Base-by-base conservation (phyloP, 2,888 invertebrate genomes). In the Drosophila demipolita region DNA sequence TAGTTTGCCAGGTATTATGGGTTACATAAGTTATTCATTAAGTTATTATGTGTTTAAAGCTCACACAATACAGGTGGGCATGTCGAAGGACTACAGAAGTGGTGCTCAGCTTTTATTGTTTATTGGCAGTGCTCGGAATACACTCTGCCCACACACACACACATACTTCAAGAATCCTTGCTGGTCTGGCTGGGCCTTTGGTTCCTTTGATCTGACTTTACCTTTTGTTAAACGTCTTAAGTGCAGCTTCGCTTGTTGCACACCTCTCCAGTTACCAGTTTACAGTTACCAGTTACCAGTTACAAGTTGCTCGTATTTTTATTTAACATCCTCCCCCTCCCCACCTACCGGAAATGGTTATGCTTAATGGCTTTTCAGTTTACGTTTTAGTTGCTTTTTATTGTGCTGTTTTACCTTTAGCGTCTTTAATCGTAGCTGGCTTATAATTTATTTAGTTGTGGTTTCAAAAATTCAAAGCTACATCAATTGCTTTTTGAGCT, bases 11-110 rank as follows among this genome's bases (percentile, higher is more conserved):
- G 80, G 76, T 64, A 80, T 75, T 80, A 78, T 76, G 76, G 72
- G 77, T 75, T 75, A 78, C 71, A 81, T 83, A 76, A 76, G 58
- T 83, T 82, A 82, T 82, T 83, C 84, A 86, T 82, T 87, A 84
- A 82, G 89, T 87, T 89, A 89, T 89, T 87, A 89, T 78, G 87
- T 86, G 87, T 87, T 87, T 86, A 89, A 89, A 66, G 80, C 80
- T 68, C 75, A 87, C 62, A 87, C 77, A 82, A 82, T 80, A 66
- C 68, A 36, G 32, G 8, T 36, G 17, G 15, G 36, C 26, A 38
- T 50, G 66, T 62, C 26, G 38, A 66, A 71, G 65, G 65, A 29
- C 65, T 49, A 35, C 32, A 55, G 75, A 66, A 78, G 79, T 63
- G 85, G 83, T 75, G 59, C 80, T 78, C 58, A 69, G 78, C 83